Base-by-base conservation (phyloP, 2,888 invertebrate genomes). In the Clistopyga incitator region DNA sequence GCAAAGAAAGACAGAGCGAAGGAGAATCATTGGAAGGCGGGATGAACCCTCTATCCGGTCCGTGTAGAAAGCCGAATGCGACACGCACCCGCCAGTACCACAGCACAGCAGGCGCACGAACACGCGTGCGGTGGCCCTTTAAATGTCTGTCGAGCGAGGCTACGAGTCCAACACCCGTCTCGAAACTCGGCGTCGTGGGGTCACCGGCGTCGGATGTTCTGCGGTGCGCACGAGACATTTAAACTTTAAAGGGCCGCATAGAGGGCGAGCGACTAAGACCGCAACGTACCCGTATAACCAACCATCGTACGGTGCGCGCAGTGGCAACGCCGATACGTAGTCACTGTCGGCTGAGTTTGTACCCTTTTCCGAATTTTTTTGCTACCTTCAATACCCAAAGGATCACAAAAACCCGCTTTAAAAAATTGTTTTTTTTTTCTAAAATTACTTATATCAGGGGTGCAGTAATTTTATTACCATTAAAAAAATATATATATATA, bases 211-310 rank as follows among this genome's bases (percentile, higher is more conserved):
- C 64, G 64, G 64, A 38, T 64, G 38, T 18, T 64, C 64, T 38
- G 64, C 64, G 38, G 64, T 64, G 64, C 64, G 34, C 74, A 59
- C 82, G 65, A 87, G 88, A 86, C 87, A 87, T 89, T 89, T 89
- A 89, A 89, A 89, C 67, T 88, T 89, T 88, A 89, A 89, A 89
- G 88, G 88, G 88, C 85, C 87, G 20, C 38, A 34, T 47, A 50
- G 70, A 82, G 81, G 81, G 64, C 52, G 59, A 72, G 47, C 23
- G 59, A 81, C 70, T 59, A 64, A 70, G 29, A 47, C 13, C 74
- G 74, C 47, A 47, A 61, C 59, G 29, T 34, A 18, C 50, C 42
- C 34, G 13, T 64, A 47, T 47, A 47, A 38, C n/a, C n/a, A 34
- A 15, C 13, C 34, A 8, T 47, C 42, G 45, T 67, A 23, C 18